Conservation (phyloP, 2,113 vertebrate genomes). For the Podarcis muralis region DNA sequence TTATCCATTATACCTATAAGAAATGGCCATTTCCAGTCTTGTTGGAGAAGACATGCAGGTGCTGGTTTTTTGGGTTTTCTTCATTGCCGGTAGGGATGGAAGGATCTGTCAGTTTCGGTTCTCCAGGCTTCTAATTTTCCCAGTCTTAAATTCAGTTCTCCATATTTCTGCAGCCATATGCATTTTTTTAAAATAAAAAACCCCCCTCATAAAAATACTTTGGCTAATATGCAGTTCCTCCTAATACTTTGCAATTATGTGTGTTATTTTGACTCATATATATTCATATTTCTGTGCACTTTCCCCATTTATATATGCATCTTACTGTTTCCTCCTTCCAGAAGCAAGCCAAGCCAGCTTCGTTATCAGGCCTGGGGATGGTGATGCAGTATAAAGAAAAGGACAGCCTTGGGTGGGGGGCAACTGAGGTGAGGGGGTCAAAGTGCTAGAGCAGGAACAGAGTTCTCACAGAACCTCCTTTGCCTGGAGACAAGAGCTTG, state of each 20-base stretch:
- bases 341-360: rapidly evolving
- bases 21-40: neutral
- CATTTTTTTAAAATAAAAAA: too few relatives aligned
- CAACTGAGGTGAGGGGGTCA: neutral
- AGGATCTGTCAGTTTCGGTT: too few relatives aligned
- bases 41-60: neutral
- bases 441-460: neutral
- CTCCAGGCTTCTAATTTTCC: too few relatives aligned
- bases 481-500: too few relatives aligned
- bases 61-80: neutral
- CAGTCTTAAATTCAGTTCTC: neutral
- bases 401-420: neutral
- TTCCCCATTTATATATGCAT: neutral
- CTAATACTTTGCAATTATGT: too few relatives aligned
- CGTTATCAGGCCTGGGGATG: neutral
- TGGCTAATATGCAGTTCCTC: too few relatives aligned
- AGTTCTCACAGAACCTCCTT: neutral
- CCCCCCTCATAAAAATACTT: too few relatives aligned
- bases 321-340: neutral
- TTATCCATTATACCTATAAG: too few relatives aligned
- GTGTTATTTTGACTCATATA: too few relatives aligned
- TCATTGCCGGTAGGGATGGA: too few relatives aligned
- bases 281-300: neutral
- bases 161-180: too few relatives aligned
- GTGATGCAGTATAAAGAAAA: neutral